Evolutionary conservation across 2,113 vertebrate species (phyloP).

Genomic region (Hepsetus odoe): DNA sequence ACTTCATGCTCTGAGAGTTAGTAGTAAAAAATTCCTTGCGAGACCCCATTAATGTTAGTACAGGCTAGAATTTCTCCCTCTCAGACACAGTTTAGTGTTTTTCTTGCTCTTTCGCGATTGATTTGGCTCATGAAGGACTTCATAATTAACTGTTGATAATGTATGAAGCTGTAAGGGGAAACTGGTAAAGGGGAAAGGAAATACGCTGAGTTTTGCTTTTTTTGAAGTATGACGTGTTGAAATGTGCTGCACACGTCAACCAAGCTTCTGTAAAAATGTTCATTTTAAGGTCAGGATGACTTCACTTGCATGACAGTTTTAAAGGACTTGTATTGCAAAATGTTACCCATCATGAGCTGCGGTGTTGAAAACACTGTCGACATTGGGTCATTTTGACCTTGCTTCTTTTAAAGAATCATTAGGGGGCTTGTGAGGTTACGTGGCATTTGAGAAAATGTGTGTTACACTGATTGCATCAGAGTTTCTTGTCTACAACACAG

Average conservation of each 20-base stretch:
- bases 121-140: not conserved
- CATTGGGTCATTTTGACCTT: slow-evolving; percentile 31
- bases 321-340: slow-evolving; percentile 19
- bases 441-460: slow-evolving; percentile 11
- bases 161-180: not conserved
- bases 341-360: slow-evolving; percentile 1
- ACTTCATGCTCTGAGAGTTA: too few relatives aligned
- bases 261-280: slow-evolving; percentile 21
- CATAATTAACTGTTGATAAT: not conserved
- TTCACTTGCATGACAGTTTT: slow-evolving; percentile 20
- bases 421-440: not conserved
- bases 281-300: slow-evolving; percentile 33
- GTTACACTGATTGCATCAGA: not conserved
- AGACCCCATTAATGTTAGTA: not conserved
- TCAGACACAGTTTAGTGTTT: not conserved
- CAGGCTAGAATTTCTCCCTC: not conserved
- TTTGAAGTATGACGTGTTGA: not conserved
- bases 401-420: slow-evolving; percentile 11
- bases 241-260: slow-evolving; percentile 1
- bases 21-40: too few relatives aligned
- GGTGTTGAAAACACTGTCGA: not conserved
- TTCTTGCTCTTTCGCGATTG: not conserved
- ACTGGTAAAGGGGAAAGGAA: too few relatives aligned
- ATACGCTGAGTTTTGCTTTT: not conserved
- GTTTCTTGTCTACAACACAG: too few relatives aligned